Evolutionary conservation across 2,113 vertebrate genomes (phyloP), one percentile per base, ranked within the genome.

Genomic region (Hiodon tergisus): DNA sequence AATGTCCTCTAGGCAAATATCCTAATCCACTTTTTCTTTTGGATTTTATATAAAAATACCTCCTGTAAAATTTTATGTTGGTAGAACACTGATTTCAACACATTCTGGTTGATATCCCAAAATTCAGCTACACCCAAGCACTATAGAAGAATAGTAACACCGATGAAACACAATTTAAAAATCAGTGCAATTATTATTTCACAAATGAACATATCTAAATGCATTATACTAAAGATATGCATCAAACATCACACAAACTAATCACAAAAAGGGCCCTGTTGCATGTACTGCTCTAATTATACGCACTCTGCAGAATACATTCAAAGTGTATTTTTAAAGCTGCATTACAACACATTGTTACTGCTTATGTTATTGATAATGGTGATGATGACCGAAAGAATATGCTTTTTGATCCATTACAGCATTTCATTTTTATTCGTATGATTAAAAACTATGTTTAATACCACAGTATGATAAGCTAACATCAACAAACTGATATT

Each of bases 241-340:
- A 57, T 57, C 10, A 57, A 57, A 5, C 5, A 57, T 57, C 5
- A 57, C 5, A 61, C 9, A 14, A 61, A 17, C 17, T 6, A 46
- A 7, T 66, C 7, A 66, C 16, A 66, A 6, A 66, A 66, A 65
- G 48, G 17, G 31, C 16, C 48, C 72, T 66, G 61, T 61, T 73
- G 72, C 72, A 65, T 47, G 17, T 17, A 62, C 46, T 46, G 31
- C 9, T 50, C 8, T 16, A 17, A 11, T 51, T 13, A 60, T 17
- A 14, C 71, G 60, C 47, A 72, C n/a, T 2, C 5, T 3, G 31
- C 70, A 59, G 60, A 7, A 10, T 46, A 31, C 69, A 55, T 14
- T 16, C 17, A 51, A 61, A 61, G 4, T 14, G 13, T n/a, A 50
- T 5, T 7, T 5, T n/a, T 54, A 2, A 54, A 48, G 14, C 53